Evolutionary conservation across 37 sponge, comb jelly and placozoan species (phyloP).

Genomic region (Ephydatia muelleri): DNA sequence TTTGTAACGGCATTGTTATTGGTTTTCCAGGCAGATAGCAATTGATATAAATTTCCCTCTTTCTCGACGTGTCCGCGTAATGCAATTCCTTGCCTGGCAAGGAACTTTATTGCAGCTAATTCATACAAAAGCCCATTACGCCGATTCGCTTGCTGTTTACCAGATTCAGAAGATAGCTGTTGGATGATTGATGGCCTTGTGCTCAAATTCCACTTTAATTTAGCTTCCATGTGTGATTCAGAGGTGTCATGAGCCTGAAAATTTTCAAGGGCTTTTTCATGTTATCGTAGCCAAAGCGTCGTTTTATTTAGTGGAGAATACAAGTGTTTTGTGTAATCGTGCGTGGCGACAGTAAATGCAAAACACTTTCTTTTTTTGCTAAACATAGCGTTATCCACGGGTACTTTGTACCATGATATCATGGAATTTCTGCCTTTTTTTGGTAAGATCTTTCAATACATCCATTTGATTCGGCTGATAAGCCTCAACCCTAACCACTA

Average conservation of each 20-base stretch:
- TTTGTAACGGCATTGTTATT: neutral
- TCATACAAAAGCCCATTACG: constrained; percentile 31
- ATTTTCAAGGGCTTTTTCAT: constrained; percentile 28
- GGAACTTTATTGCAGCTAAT: constrained; percentile 27
- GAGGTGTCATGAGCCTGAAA: constrained; percentile 9
- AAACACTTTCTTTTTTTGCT: constrained; percentile 10
- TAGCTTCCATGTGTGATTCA: constrained; percentile 36
- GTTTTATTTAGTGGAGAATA: constrained; percentile 29
- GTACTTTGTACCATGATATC: neutral
- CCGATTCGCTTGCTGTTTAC: constrained; percentile 16
- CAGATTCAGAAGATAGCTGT: constrained; percentile 9
- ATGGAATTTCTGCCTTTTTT: constrained; percentile 10
- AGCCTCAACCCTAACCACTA: too few species aligned
- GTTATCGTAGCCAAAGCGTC: constrained; percentile 38
- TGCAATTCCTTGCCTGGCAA: constrained; percentile 42
- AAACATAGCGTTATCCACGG: constrained; percentile 5
- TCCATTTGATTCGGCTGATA: neutral
- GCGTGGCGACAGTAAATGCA: constrained; percentile 34
- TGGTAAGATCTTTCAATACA: neutral
- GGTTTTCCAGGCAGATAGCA: neutral
- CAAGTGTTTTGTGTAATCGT: constrained; percentile 9
- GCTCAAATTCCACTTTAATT: constrained; percentile 20
- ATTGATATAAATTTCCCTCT: constrained; percentile 44
- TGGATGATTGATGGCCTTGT: constrained; percentile 8
- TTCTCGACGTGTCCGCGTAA: constrained; percentile 29